Base-by-base conservation (phyloP, 2,888 invertebrate species). In the Stenoptilia bipunctidactyla region DNA sequence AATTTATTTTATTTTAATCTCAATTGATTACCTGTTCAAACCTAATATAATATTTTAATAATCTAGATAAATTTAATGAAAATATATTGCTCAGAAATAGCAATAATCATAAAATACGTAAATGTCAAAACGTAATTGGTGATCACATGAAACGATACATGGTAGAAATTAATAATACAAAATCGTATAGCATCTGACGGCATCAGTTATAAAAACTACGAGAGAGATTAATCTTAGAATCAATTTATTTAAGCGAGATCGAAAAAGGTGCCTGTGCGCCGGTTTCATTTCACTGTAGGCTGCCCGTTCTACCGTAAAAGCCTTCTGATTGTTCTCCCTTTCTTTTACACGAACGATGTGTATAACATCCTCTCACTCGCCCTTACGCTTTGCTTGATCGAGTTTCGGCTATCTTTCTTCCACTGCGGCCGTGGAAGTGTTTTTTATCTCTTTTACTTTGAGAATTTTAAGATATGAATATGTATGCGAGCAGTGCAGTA, bases 231-330 rank as follows among this genome's bases (percentile, higher is more conserved):
- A 75, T 76, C 76, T 79, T 61, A 71, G 66, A 79, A 77, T 80
- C 80, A 82, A 82, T 80, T 80, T 80, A 80, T 77, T 77, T 73
- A 72, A 71, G 72, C 76, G 71, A 71, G 75, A 72, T 77, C 71
- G 66, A 76, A 80, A 73, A 76, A 70, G 65, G 67, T 69, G 72
- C 72, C 58, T 69, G 59, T 65, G 51, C 46, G 50, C 56, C 58
- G 70, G 63, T 65, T 64, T 79, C 72, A 72, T 30, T 9, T 30
- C n/a, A n/a, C 79, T 77, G 70, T 65, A 61, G 64, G 76, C 66
- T 75, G 77, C 68, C 75, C 71, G 67, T 62, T 83, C 83, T 77
- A 82, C 83, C 80, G 80, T 82, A 82, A 83, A 79, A 83, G 80
- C 83, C 82, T 77, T 77, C 80, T 69, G 76, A 72, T 74, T 70